Percentiles rank a stretch among this genome's conserved stretches.
Conservation (phyloP, 2,888 invertebrate species). For the Bruchidius siliquastri region DNA sequence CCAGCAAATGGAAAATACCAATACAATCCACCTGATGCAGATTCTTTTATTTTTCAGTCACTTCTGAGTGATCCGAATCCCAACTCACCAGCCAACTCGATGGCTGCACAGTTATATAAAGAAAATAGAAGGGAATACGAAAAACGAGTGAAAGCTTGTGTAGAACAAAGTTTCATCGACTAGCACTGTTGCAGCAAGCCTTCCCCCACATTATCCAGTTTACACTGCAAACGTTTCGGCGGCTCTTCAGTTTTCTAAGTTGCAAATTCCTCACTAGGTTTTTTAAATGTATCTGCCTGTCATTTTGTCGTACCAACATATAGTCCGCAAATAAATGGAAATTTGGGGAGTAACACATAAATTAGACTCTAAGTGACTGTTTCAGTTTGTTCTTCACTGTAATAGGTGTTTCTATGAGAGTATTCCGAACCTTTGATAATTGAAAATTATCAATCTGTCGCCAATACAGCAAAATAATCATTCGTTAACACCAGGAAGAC, state of each 20-base stretch:
- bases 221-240: constrained; percentile 32
- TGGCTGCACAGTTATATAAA: constrained; percentile 98
- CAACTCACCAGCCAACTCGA: constrained; percentile 98
- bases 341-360: constrained; percentile 2
- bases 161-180: constrained; percentile 98
- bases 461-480: neutral
- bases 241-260: constrained; percentile 25
- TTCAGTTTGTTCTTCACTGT: neutral
- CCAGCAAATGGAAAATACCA: no score
- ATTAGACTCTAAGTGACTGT: constrained; percentile 5
- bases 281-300: constrained; percentile 6
- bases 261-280: constrained; percentile 15
- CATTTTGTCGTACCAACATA: constrained; percentile 4
- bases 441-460: neutral
- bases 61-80: constrained; percentile 99
- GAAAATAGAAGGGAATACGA: constrained; percentile 99
- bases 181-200: constrained; percentile 49
- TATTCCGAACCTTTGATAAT: neutral
- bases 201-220: constrained; percentile 22
- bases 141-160: constrained; percentile 98
- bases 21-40: no score
- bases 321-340: constrained; percentile 9
- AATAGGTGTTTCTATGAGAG: neutral
- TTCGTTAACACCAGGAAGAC: neutral
- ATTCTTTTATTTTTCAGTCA: constrained; percentile 78